Evolutionary conservation across 2,888 invertebrate genomes (phyloP), one percentile per base, ranked within the genome.

Genomic region (Phasia obesa): DNA sequence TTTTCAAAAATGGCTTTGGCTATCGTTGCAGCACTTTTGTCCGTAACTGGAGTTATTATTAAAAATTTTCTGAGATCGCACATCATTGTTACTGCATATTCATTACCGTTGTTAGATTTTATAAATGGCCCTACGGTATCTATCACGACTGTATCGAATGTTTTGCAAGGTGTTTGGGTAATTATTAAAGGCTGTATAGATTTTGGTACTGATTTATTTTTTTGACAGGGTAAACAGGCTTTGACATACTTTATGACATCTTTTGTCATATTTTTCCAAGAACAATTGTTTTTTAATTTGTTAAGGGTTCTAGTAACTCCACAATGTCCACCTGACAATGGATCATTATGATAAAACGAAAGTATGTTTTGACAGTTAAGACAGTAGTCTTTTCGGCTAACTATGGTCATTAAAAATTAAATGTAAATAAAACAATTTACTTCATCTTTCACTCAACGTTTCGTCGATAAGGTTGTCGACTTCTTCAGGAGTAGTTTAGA

Each of bases 1-100:
- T 84, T 71, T 71, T 87, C 81, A 19, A 87, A 84, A 25, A 78
- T 65, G 2, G 69, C 69, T 55, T n/a, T 69, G 9, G 69, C 69
- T 31, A 57, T 11, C 23, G 27, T 31, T 17, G 9, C 75, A 23
- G 86, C 85, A 64, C 85, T 85, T 86, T 86, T 87, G 21, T 85
- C n/a, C 80, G 77, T 25, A 21, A 86, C 75, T 47, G 86, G 84
- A 21, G 81, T 13, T 1, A 55, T 55, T 2, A 25, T 55, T 13
- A 55, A 55, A 55, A 55, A 55, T 27, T 55, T 55, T 38, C 57
- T 87, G 64, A 84, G 85, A 82, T 76, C 86, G 75, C 75, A 87
- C 9, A 78, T 83, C 1, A 77, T 25, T 11, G 82, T 84, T 0
- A 84, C 65, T 9, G 80, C 80, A 60, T 84, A 85, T 31, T 79